phyloP scores from a whole-genome alignment of 2,888 invertebrate genomes.

The Drosophila merina region DNA sequence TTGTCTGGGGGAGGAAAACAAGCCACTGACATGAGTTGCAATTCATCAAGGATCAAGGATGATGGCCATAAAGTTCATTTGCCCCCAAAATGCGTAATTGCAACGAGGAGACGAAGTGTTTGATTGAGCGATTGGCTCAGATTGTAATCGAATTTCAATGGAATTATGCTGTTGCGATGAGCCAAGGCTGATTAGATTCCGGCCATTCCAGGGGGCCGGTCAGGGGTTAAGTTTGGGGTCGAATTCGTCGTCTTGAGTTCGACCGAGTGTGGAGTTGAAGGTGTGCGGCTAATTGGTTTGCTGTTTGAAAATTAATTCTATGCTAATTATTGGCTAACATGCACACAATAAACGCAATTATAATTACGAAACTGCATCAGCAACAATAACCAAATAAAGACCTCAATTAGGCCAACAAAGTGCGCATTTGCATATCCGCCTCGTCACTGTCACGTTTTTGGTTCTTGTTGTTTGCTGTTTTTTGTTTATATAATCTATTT shows the following conservation, averaged over 20 bases:
- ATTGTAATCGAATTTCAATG: constrained; percentile 64
- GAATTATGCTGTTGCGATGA: constrained; percentile 46
- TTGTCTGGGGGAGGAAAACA: not conserved
- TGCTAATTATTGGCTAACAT: constrained; percentile 67
- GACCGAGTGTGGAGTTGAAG: constrained; percentile 28
- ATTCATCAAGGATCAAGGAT: not conserved
- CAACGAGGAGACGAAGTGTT: constrained; percentile 49
- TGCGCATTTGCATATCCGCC: constrained; percentile 37
- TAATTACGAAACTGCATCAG: constrained; percentile 40
- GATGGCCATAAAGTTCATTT: not conserved
- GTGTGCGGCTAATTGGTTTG: constrained; percentile 67
- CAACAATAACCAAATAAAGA: constrained; percentile 23
- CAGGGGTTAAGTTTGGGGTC: not conserved
- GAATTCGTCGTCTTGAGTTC: constrained; percentile 17
- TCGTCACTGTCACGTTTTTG: constrained; percentile 28
- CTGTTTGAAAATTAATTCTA: constrained; percentile 71
- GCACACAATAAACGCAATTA: constrained; percentile 69
- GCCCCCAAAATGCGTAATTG: constrained; percentile 51
- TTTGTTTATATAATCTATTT: constrained; percentile 3
- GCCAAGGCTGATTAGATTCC: constrained; percentile 20
- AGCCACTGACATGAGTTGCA: not conserved
- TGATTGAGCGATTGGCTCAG: constrained; percentile 54
- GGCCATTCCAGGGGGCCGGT: constrained; percentile 9
- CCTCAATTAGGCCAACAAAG: constrained; percentile 59
- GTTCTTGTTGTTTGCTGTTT: constrained; percentile 7